Percentiles rank a stretch among this genome's conserved stretches.
Conservation (phyloP, 2,797 vertebrate species). For the Argentina silus region DNA sequence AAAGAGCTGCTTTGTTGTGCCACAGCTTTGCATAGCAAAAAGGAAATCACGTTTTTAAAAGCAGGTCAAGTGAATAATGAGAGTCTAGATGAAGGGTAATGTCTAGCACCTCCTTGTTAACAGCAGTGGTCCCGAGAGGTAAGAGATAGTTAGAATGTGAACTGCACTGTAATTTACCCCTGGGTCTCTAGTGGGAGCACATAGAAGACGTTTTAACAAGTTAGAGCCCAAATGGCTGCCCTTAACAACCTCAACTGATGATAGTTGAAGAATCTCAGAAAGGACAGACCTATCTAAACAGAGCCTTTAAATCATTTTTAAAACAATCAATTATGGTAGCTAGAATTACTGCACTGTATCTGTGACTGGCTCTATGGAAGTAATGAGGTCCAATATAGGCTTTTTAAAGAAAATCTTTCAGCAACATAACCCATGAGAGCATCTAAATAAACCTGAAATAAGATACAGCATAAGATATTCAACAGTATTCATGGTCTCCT, state of each 20-base stretch:
- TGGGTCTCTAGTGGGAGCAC: neutral
- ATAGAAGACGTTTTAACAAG: neutral
- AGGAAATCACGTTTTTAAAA: neutral
- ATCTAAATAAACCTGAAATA: neutral
- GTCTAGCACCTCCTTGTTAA: neutral
- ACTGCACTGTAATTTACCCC: neutral
- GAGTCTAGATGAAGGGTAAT: neutral
- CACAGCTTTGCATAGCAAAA: no score
- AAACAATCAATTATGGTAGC: no score
- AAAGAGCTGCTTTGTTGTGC: neutral
- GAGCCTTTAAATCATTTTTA: no score
- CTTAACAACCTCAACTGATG: neutral
- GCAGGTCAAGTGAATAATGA: neutral
- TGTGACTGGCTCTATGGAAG: neutral
- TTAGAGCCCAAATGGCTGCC: neutral
- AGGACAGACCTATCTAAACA: no score
- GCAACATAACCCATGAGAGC: neutral
- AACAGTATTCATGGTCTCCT: neutral
- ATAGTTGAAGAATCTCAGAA: neutral
- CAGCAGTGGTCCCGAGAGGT: neutral
- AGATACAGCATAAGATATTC: neutral
- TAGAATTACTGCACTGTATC: neutral
- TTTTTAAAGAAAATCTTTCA: neutral
- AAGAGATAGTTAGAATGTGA: neutral
- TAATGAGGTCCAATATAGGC: neutral